Evolutionary conservation across 2,888 invertebrate genomes (phyloP).

Genomic region (Sphaeridia pumilis): DNA sequence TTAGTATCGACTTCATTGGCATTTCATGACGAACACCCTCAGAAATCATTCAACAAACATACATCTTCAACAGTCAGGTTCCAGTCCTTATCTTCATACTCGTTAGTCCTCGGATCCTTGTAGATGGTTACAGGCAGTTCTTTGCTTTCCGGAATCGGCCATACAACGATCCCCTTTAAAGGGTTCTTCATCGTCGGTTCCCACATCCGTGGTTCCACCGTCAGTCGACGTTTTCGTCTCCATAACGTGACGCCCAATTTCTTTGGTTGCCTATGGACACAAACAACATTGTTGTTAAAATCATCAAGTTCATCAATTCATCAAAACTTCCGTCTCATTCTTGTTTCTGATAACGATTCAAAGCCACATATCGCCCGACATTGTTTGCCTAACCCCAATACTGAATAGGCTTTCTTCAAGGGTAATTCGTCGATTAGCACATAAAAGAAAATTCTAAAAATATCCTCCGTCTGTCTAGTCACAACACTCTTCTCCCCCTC

Average conservation of each 20-base stretch:
- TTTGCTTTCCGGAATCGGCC: slow-evolving; percentile 90
- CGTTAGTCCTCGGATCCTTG: slow-evolving; percentile 78
- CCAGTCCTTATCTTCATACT: slow-evolving; percentile 96
- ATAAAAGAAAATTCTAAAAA: not conserved
- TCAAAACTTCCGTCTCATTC: not conserved
- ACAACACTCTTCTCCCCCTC: too few relatives aligned
- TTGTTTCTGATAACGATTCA: too few relatives aligned
- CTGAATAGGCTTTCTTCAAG: not conserved
- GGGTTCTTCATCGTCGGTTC: slow-evolving; percentile 90
- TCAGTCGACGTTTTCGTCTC: slow-evolving; percentile 71
- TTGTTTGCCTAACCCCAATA: too few relatives aligned
- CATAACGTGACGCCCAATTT: slow-evolving; percentile 87
- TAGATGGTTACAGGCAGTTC: slow-evolving; percentile 87
- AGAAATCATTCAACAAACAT: too few relatives aligned
- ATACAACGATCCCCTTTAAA: slow-evolving; percentile 72
- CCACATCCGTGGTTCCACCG: slow-evolving; percentile 74
- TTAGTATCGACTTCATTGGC: too few relatives aligned
- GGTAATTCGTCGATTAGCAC: too few relatives aligned
- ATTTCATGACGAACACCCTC: too few relatives aligned
- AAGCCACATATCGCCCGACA: too few relatives aligned
- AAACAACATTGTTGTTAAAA: slow-evolving; percentile 11
- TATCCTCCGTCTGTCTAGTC: not conserved
- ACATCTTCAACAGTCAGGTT: slow-evolving; percentile 92
- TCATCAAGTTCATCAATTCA: not conserved
- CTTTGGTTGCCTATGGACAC: slow-evolving; percentile 68